Base-by-base conservation (phyloP, 2,888 invertebrate genomes). In the Mactromeris polynyma region DNA sequence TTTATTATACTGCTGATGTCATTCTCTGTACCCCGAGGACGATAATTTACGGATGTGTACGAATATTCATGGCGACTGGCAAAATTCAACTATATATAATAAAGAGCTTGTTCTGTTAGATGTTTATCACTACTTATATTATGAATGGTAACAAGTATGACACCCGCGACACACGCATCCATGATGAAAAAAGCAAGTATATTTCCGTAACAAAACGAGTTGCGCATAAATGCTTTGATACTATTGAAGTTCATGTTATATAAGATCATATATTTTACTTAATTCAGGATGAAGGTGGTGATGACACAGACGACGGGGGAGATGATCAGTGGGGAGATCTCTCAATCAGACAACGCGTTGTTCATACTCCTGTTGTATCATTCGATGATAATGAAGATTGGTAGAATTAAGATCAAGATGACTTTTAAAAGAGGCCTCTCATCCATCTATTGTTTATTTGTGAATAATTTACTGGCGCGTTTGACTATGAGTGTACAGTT, bases 281-380 rank as follows among this genome's bases (percentile, higher is more conserved):
- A 1, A 46, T 42, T 42, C 42, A 82, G 82, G 64, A 9, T 11
- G 64, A 69, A 64, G 64, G 38, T 64, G 77, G 31, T 36, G 77
- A 77, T 3, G n/a, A n/a, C 51, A 2, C 17, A 21, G 31, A 33
- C 14, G 36, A 36, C 9, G 83, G 77, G 2, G 83, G 83, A 14
- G 83, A 83, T 33, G 84, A 26, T 58, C 84, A 78, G n/a, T 85
- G 84, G 84, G 84, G 84, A 14, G 26, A 78, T 79, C 36, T 79
- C 1, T 4, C 78, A n/a, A 33, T 54, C 26, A n/a, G 78, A 58
- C 54, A 51, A 11, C 14, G 36, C 31, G 79, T 85, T 2, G 77
- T 58, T 14, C 2, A 51, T 11, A 83, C 83, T 33, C 83, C 83
- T 17, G 83, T 83, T 51, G 33, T 31, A 42, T 69, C 83, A 2